A percentile compares a stretch with the other conserved stretches of the same genome.
Evolutionary conservation across 2,113 vertebrate genomes (phyloP).

Genomic region (Microcebus lehilahytsara): DNA sequence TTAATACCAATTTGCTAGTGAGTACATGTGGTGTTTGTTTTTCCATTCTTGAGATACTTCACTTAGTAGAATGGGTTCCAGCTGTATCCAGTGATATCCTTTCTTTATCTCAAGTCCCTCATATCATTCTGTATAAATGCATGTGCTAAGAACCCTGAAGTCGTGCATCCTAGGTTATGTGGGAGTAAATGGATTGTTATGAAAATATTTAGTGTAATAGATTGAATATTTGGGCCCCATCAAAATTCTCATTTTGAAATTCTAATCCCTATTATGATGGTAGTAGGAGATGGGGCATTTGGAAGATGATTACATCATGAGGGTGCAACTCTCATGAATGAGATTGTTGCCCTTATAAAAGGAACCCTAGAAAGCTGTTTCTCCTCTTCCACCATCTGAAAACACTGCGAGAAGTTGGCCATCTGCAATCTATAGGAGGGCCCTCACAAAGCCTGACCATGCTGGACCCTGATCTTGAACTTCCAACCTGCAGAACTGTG

Average conservation of each 20-base stretch:
- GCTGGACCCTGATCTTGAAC: background rate
- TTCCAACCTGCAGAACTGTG: background rate
- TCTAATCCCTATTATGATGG: background rate
- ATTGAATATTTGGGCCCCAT: background rate
- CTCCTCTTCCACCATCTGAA: background rate
- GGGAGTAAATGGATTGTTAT: background rate
- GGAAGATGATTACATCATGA: background rate
- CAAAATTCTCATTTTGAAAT: background rate
- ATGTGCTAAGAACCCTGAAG: background rate
- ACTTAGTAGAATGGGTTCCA: no score
- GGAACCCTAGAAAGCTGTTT: background rate
- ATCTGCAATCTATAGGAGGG: background rate
- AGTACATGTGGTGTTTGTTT: no score
- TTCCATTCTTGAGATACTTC: no score
- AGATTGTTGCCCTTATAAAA: background rate
- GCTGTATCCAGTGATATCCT: no score
- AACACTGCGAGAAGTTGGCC: background rate
- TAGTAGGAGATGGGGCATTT: background rate
- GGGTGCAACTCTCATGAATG: background rate
- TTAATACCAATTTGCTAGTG: no score
- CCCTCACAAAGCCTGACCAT: background rate
- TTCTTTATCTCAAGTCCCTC: background rate
- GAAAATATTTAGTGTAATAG: background rate
- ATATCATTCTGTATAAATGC: background rate
- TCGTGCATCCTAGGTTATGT: background rate